Evolutionary conservation across 2,888 invertebrate genomes (phyloP), one percentile per base, ranked within the genome.

Genomic region (Mallateleia sp.): DNA sequence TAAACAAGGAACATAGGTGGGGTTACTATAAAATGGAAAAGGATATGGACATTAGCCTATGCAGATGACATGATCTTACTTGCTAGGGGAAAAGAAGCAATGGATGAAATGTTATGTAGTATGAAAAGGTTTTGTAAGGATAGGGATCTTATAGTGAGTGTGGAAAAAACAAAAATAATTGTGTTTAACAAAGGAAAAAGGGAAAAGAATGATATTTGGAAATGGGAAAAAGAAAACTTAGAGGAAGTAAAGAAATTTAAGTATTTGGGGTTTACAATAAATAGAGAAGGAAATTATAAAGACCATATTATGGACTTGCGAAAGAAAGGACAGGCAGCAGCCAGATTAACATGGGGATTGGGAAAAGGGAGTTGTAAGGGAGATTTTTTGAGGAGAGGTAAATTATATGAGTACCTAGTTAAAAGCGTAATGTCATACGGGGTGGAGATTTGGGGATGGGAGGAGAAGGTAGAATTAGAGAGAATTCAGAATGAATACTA

Each of bases 371-470:
- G 32, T 32, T 38, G 38, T 14, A 38, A 38, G 32, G 32, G 32
- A 6, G 32, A 32, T 32, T 32, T 32, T 38, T 11, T 38, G 38
- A 38, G 42, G 15, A 83, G 83, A 60, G 75, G 71, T 42, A 66
- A 52, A 22, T 11, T 86, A 14, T 87, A 75, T 54, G 60, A 77
- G 8, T 75, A 72, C 32, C 50, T 87, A 15, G 77, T 82, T 0
- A 67, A 32, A 74, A 60, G 78, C 38, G 72, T 87, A 5, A 84
- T 87, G 69, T 34, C 20, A 22, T 84, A 87, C 18, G 87, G 79
- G 9, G 69, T 34, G 18, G 83, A 87, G 64, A 69, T 83, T 15
- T 87, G 82, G 87, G 83, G 87, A n/a, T 87, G 87, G 87, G 50
- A 47, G 45, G 87, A 83, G 52, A 69, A 24, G 11, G 18, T 77